Percentiles rank a stretch among this genome's conserved stretches.
These are phyloP conservation scores for Corythornis madagascariensis DNA, from an alignment of 2,113 vertebrate species.

Conservation along the genomic window DNA sequence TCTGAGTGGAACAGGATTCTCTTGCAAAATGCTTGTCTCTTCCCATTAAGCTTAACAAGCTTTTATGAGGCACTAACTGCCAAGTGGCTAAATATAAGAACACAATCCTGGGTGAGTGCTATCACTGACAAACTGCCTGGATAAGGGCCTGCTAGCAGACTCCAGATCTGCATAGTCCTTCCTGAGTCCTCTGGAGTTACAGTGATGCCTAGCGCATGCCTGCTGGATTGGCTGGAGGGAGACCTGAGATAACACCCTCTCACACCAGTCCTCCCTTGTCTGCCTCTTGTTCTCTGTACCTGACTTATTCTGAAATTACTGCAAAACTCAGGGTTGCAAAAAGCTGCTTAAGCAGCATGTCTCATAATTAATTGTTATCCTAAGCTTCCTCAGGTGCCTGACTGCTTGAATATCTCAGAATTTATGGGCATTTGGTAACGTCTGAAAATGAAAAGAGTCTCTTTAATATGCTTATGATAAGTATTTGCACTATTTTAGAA, in stretches of 20 bases:
- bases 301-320: not conserved
- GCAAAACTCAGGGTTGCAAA: not conserved
- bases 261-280: not conserved
- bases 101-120: not conserved
- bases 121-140: not conserved
- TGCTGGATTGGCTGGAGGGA: not conserved
- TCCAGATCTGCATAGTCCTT: not conserved
- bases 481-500: slow-evolving; percentile 63
- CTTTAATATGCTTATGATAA: slow-evolving; percentile 66
- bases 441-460: slow-evolving; percentile 47
- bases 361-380: slow-evolving; percentile 25
- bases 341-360: not conserved
- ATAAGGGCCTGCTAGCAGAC: not conserved
- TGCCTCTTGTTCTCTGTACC: not conserved
- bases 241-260: not conserved
- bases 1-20: not conserved
- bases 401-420: slow-evolving; percentile 29
- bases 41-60: not conserved
- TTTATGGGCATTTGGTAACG: slow-evolving; percentile 52
- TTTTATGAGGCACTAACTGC: not conserved
- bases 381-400: slow-evolving; percentile 33
- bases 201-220: not conserved
- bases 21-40: not conserved
- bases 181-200: not conserved
- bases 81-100: not conserved